A percentile compares a stretch with the other conserved stretches of the same genome.
Evolutionary conservation across 2,113 vertebrate species (phyloP).

Genomic region (Lampris incognitus): DNA sequence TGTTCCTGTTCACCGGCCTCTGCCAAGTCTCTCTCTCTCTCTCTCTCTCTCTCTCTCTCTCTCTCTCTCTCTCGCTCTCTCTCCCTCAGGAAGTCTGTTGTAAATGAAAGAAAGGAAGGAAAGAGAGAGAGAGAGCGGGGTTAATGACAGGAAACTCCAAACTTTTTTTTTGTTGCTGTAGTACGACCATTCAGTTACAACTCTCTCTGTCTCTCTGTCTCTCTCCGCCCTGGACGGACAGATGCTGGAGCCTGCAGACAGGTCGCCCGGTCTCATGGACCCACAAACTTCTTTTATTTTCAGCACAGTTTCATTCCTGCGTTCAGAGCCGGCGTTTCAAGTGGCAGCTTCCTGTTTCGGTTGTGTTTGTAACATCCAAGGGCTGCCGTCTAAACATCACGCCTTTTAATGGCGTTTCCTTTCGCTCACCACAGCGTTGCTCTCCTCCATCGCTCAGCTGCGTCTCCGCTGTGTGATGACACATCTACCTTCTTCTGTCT

Average conservation of each 20-base stretch:
- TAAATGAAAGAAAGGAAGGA: constrained; percentile 29
- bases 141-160: constrained; percentile 74
- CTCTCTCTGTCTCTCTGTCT: constrained; percentile 48
- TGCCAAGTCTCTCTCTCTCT: constrained; percentile 61
- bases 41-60: constrained; percentile 10
- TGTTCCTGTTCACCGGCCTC: constrained; percentile 16
- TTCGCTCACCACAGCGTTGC: too few relatives aligned
- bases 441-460: too few relatives aligned
- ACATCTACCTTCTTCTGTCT: too few relatives aligned
- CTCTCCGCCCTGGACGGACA: constrained; percentile 62
- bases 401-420: too few relatives aligned
- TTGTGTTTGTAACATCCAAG: too few relatives aligned
- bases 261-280: constrained; percentile 79
- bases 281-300: constrained; percentile 43
- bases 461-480: too few relatives aligned
- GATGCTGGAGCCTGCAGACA: constrained; percentile 78
- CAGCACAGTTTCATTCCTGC: too few relatives aligned
- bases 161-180: constrained; percentile 67
- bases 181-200: constrained; percentile 60
- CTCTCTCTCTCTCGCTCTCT: constrained; percentile 9
- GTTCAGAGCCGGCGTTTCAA: too few relatives aligned
- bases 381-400: too few relatives aligned
- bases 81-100: constrained; percentile 75
- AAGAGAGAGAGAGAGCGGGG: constrained; percentile 27
- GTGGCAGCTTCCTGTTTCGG: too few relatives aligned